Base-by-base conservation (phyloP, 2,797 vertebrate genomes). In the Crax fasciolata region DNA sequence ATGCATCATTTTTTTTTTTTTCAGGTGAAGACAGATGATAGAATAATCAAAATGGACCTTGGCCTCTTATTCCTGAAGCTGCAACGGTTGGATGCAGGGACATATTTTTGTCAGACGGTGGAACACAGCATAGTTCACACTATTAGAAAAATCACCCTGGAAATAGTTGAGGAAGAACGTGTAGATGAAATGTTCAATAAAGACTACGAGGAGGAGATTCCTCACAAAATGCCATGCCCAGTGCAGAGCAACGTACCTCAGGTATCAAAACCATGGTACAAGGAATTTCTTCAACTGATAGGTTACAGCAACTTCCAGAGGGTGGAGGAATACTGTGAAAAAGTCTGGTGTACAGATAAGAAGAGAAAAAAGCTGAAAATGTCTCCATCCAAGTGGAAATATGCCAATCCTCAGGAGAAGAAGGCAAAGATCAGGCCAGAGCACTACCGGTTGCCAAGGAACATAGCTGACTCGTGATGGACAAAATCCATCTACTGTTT, bases 321-420 rank as follows among this genome's bases (percentile, higher is more conserved):
- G 67, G 99, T 99, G 38, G 99, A 99, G 85, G 99, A 99, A 96
- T 99, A 99, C 96, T 99, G 99, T 62, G 99, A 99, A 97, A 99
- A 98, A 97, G 99, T 99, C 55, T 99, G 99, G 99, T 99, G 99
- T 94, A 98, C 98, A 3, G 99, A 99, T 71, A 99, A 98, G 94
- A 99, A 98, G 96, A 98, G 98, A 70, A 99, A 98, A 98, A 99
- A 99, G 98, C 97, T 98, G 41, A 99, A 98, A 97, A 97, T 98
- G 97, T 96, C 98, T 24, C 97, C 97, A 10, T 98, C 98, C 49
- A 99, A 99, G 96, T 99, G 98, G 98, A 99, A 98, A 96, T 99
- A 98, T 2, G 74, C 98, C 46, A 97, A 97, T 4, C 97, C 98
- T 43, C 98, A 98, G 14, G 99, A 99, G 87, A 99, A 98, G 93